Base-by-base conservation (phyloP, 2,888 invertebrate genomes). In the Yponomeuta sedellus region DNA sequence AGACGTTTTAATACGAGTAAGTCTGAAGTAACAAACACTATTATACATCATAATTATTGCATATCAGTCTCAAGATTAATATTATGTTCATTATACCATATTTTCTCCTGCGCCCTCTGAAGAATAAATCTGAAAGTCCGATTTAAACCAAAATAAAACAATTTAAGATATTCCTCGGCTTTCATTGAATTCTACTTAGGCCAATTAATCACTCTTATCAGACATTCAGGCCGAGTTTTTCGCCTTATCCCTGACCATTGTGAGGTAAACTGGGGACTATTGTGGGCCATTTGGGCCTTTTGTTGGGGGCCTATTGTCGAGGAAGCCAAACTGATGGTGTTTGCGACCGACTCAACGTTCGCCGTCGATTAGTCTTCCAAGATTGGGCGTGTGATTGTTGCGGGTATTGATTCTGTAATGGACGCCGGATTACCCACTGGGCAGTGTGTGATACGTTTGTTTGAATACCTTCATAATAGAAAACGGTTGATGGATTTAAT, bases 121-220 rank as follows among this genome's bases (percentile, higher is more conserved):
- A 34, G 34, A 19, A 20, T 19, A 2, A 20, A n/a, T 58, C 20
- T 2, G 8, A 20, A 58, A 19, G 28, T 59, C 59, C 59, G 34
- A 5, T 20, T 20, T 4, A 57, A 57, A 12, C 20, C 20, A 59
- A 20, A 59, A 22, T 11, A 59, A 19, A 22, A 59, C 19, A 10
- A 22, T 20, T 59, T 22, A 11, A 59, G 20, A n/a, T n/a, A 22
- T 59, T 59, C 5, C 16, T 70, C 74, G 73, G 77, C 79, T 84
- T 87, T 83, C 87, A 90, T 89, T 90, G 90, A 90, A 88, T 83
- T 83, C 83, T 79, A 80, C 84, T 89, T 86, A 83, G 83, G 81
- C 82, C 90, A 86, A 90, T 91, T 90, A 90, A 91, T 91, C 90
- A 91, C 86, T 81, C 85, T 88, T 91, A 91, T 91, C 90, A 82